phyloP scores from a whole-genome alignment of 1,140 invertebrate species.

The Pachypeltis micranthus region DNA sequence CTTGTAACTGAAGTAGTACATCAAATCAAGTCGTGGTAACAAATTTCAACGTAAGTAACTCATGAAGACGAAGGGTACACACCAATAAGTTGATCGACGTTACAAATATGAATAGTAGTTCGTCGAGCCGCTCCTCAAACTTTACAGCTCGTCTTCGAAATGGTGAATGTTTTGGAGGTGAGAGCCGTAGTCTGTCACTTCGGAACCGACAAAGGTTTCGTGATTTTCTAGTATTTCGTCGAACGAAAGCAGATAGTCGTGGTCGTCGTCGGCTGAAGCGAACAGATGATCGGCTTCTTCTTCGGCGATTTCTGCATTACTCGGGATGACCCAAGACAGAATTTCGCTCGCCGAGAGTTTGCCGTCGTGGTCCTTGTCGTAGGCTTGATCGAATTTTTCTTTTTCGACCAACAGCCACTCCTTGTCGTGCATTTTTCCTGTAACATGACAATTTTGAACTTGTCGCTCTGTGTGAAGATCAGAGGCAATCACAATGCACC shows the following conservation, averaged over 20 bases:
- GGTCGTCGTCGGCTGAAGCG: slow-evolving; percentile 74
- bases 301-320: slow-evolving; percentile 76
- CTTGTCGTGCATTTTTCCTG: slow-evolving; percentile 54
- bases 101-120: too few species aligned
- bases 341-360: slow-evolving; percentile 68
- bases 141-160: slow-evolving; percentile 70
- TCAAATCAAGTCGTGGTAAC: too few species aligned
- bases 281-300: slow-evolving; percentile 90
- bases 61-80: too few species aligned
- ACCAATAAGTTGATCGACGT: too few species aligned
- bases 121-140: too few species aligned
- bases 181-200: slow-evolving; percentile 90
- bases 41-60: too few species aligned
- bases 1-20: too few species aligned
- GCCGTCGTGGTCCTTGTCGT: slow-evolving; percentile 80
- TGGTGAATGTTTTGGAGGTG: slow-evolving; percentile 69
- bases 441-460: too few species aligned
- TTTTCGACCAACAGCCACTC: slow-evolving; percentile 75
- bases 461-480: too few species aligned
- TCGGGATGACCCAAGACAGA: slow-evolving; percentile 79
- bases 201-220: slow-evolving; percentile 88
- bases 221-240: slow-evolving; percentile 81
- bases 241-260: slow-evolving; percentile 69
- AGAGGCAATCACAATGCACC: too few species aligned
- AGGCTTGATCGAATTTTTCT: slow-evolving; percentile 75